phyloP scores from a whole-genome alignment of 2,113 vertebrate genomes.

The Mohoua ochrocephala region DNA sequence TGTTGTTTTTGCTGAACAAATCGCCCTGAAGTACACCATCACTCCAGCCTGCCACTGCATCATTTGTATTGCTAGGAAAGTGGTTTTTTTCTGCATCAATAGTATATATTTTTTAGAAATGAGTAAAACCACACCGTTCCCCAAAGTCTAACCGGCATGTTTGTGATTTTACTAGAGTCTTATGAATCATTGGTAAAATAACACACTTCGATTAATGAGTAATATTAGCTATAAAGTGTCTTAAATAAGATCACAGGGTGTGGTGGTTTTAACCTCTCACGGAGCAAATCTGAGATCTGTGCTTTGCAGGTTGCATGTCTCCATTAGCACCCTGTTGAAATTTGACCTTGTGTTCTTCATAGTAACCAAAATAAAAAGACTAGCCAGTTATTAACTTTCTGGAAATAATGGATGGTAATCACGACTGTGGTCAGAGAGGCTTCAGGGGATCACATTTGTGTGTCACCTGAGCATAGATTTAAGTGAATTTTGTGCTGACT shows the following conservation, averaged over 20 bases:
- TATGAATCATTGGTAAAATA: background rate
- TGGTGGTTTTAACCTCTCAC: background rate
- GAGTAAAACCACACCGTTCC: background rate
- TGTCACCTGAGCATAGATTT: background rate
- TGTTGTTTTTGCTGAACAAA: slow-evolving; percentile 20
- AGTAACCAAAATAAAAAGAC: background rate
- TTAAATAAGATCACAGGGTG: background rate
- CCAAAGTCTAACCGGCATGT: background rate
- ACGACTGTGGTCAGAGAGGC: background rate
- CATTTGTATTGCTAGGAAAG: background rate
- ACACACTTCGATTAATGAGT: background rate
- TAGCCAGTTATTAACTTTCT: background rate
- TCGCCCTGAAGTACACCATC: background rate
- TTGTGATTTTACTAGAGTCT: background rate
- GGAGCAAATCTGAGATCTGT: background rate
- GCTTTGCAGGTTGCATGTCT: background rate
- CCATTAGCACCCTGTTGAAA: background rate
- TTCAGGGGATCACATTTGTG: background rate
- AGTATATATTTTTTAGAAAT: background rate
- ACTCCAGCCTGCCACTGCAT: background rate
- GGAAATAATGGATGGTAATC: background rate
- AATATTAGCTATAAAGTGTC: background rate
- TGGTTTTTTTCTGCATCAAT: background rate
- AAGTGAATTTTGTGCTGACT: background rate
- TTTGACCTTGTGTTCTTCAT: background rate